Conservation (phyloP, 2,113 vertebrate species). For the Microcebus jonahi region DNA sequence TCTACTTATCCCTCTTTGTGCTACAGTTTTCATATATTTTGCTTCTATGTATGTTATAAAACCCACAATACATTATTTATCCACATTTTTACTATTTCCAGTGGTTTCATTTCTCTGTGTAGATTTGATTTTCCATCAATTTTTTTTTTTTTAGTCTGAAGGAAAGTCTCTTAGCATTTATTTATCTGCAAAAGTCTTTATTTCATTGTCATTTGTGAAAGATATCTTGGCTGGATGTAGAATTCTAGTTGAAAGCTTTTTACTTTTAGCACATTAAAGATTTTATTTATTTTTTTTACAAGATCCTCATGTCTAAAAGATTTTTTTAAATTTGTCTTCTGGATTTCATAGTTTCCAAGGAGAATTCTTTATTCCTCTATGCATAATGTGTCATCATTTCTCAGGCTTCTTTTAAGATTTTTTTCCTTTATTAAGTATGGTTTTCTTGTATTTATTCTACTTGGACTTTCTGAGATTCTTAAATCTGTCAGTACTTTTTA, state of each 20-base stretch:
- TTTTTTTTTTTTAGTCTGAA: not conserved
- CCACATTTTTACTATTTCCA: conserved; percentile 24
- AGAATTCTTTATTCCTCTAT: not conserved
- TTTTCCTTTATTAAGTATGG: not conserved
- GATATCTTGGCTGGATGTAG: not conserved
- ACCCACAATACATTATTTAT: not conserved
- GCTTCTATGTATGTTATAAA: not conserved
- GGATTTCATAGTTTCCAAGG: not conserved
- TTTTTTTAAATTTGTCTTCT: not conserved
- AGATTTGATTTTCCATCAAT: not conserved
- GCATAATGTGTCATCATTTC: not conserved
- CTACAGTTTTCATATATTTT: conserved; percentile 3
- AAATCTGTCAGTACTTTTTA: not conserved
- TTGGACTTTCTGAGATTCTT: not conserved
- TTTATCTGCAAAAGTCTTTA: not conserved
- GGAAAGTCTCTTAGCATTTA: not conserved
- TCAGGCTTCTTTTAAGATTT: not conserved
- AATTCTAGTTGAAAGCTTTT: conserved; percentile 28
- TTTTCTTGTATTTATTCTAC: not conserved
- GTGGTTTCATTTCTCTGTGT: not conserved
- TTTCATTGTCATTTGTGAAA: not conserved
- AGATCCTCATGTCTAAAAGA: not conserved
- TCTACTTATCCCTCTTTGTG: not conserved
- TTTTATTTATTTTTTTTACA: not conserved
- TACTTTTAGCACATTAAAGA: not conserved